phyloP scores from a whole-genome alignment of 2,888 invertebrate genomes.

The Candidula unifasciata region DNA sequence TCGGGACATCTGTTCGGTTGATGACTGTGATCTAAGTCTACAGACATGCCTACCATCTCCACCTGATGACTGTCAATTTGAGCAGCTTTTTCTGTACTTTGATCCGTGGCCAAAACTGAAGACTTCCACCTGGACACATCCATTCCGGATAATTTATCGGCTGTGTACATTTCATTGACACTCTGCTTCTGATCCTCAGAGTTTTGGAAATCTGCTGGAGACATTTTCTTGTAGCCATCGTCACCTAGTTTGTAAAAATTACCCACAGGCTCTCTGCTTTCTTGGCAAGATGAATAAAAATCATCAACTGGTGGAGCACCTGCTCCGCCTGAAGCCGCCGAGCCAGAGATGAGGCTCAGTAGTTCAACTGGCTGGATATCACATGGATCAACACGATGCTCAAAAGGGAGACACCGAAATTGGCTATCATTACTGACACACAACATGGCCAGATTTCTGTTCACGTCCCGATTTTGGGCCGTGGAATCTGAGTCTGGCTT shows the following conservation, averaged over 20 bases:
- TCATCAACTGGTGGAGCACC: background rate
- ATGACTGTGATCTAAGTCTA: background rate
- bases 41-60: background rate
- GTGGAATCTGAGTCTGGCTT: background rate
- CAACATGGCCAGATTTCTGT: background rate
- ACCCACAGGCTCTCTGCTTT: background rate
- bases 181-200: background rate
- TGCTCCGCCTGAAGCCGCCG: background rate
- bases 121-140: background rate
- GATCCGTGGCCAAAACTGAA: background rate
- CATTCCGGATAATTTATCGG: conserved; percentile 13
- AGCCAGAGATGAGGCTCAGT: background rate
- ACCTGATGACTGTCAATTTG: background rate
- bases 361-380: background rate
- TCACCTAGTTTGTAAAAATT: background rate
- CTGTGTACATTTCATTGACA: too few species aligned
- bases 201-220: background rate
- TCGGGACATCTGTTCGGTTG: background rate
- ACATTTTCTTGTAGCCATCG: background rate
- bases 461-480: background rate
- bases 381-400: background rate
- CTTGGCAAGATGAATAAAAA: background rate
- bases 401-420: background rate
- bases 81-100: too few species aligned
- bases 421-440: background rate